Percentiles rank a stretch among this genome's conserved stretches.
Conservation (phyloP, 2,797 vertebrate genomes). For the Gallinago nigripennis region DNA sequence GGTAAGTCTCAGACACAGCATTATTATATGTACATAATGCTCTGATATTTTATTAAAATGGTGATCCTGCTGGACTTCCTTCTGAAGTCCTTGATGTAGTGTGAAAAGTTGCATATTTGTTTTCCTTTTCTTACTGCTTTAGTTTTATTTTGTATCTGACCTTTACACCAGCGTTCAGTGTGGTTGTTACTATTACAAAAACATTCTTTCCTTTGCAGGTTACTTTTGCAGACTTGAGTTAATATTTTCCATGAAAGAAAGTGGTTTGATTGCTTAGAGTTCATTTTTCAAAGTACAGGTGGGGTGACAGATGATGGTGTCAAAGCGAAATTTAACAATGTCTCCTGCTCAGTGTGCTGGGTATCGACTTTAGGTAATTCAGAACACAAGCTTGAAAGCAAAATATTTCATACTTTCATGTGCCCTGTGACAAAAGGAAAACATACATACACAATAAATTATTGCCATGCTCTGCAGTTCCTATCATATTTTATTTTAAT, state of each 20-base stretch:
- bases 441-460: constrained; percentile 56
- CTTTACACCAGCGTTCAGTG: neutral
- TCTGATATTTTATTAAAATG: neutral
- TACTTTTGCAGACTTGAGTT: constrained; percentile 33
- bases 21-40: neutral
- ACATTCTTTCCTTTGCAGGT: constrained; percentile 17
- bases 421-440: constrained; percentile 44
- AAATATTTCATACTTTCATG: constrained; percentile 57
- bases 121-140: neutral
- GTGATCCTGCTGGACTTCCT: neutral
- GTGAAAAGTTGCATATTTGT: neutral
- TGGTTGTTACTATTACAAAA: constrained; percentile 21
- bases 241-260: constrained; percentile 50
- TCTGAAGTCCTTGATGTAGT: neutral
- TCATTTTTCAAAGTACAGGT: constrained; percentile 65
- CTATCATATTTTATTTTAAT: constrained; percentile 59
- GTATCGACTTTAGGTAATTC: constrained; percentile 59
- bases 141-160: neutral
- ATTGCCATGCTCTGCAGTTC: constrained; percentile 3
- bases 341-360: constrained; percentile 48
- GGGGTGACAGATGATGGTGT: constrained; percentile 60
- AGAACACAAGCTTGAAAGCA: constrained; percentile 53
- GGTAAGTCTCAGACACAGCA: constrained; percentile 81
- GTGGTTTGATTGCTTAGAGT: constrained; percentile 58
- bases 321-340: constrained; percentile 60